phyloP scores from a whole-genome alignment of 2,797 vertebrate species.

The Vespertilio murinus region DNA sequence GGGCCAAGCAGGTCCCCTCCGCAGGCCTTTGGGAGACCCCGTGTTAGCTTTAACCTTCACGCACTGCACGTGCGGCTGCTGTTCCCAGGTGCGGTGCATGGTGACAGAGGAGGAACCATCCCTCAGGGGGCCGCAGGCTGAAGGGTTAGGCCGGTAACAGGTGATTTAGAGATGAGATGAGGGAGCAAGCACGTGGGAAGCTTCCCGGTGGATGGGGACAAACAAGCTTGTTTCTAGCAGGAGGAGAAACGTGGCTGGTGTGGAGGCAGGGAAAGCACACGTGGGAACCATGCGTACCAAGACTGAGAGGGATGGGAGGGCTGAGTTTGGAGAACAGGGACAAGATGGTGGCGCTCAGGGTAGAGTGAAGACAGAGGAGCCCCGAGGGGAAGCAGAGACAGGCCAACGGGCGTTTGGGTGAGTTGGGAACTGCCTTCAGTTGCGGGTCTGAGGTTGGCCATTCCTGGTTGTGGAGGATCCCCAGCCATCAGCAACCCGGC shows the following conservation, averaged over 20 bases:
- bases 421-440: not conserved
- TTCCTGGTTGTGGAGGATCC: not conserved
- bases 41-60: not conserved
- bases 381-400: not conserved
- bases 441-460: fast-evolving
- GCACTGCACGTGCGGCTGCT: not conserved
- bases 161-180: not conserved
- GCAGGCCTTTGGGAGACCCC: not conserved
- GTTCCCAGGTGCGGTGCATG: not conserved
- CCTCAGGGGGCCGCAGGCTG: not conserved
- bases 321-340: not conserved
- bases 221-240: not conserved
- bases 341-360: not conserved
- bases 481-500: not conserved
- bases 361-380: not conserved
- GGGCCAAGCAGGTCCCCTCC: not conserved
- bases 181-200: no score
- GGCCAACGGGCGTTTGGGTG: fast-evolving
- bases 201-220: not conserved
- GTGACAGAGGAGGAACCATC: not conserved
- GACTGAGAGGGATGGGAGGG: not conserved
- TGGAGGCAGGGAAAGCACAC: not conserved
- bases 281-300: not conserved
- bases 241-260: not conserved
- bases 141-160: not conserved